Percentiles rank a stretch among this genome's conserved stretches.
Conservation (phyloP, 2,113 vertebrate genomes). For the Platysternon megacephalum region DNA sequence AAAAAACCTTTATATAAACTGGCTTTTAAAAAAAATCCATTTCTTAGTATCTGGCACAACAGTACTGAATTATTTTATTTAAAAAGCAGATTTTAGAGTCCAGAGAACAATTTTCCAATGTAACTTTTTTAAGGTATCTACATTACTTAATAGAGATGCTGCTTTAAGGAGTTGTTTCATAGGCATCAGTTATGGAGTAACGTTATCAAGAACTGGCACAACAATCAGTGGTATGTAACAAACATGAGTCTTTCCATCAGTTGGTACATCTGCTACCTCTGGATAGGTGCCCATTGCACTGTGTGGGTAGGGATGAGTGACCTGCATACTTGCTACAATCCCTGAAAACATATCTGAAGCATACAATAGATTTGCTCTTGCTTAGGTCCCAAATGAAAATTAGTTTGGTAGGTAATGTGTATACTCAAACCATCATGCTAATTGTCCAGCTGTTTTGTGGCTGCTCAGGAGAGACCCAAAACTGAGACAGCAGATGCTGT, state of each 20-base stretch:
- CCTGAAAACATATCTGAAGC: background rate
- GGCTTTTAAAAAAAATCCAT: background rate
- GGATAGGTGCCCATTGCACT: background rate
- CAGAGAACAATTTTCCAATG: background rate
- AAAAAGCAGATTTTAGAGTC: conserved; percentile 18
- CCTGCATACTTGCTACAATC: background rate
- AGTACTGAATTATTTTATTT: conserved; percentile 39
- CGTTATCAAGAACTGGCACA: accelerated
- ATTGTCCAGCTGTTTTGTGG: background rate
- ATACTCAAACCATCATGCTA: background rate
- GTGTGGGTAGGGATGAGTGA: background rate
- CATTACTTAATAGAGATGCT: background rate
- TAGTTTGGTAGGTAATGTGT: background rate
- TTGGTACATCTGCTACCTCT: background rate
- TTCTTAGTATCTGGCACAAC: conserved; percentile 52
- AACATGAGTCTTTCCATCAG: background rate
- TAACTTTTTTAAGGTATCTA: background rate
- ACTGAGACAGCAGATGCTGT: background rate
- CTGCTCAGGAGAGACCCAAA: background rate
- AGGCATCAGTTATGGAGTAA: background rate
- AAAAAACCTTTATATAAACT: conserved; percentile 35
- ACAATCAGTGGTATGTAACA: background rate
- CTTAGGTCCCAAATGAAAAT: background rate
- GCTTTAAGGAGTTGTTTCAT: background rate
- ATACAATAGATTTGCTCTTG: background rate